Percentiles rank a stretch among this genome's conserved stretches.
phyloP scores from a whole-genome alignment of 2,888 invertebrate species.

The Caenorhabditis sp. region DNA sequence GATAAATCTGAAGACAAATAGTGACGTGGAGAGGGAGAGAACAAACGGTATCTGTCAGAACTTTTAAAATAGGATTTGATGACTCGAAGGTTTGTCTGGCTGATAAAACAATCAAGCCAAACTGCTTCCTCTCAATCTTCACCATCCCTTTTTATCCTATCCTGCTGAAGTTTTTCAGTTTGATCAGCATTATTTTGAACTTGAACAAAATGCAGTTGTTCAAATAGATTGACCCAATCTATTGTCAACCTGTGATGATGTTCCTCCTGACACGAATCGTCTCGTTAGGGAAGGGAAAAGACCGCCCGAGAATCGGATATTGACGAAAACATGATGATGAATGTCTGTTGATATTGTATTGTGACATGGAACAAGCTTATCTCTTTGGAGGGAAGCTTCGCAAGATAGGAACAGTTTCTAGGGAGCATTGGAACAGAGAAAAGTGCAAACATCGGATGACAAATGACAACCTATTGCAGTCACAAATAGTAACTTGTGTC shows the following conservation, averaged over 20 bases:
- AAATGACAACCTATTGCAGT: slow-evolving; percentile 41
- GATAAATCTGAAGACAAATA: slow-evolving; percentile 26
- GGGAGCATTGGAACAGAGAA: slow-evolving; percentile 53
- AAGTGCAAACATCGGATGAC: slow-evolving; percentile 38
- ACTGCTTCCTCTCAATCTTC: neutral
- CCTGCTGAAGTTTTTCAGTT: slow-evolving; percentile 1
- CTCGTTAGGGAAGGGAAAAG: slow-evolving; percentile 18
- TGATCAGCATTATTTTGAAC: slow-evolving; percentile 52
- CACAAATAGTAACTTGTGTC: slow-evolving; percentile 50
- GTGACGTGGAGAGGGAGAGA: slow-evolving; percentile 35
- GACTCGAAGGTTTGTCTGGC: neutral
- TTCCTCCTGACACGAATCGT: slow-evolving; percentile 57
- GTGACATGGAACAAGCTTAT: slow-evolving; percentile 44
- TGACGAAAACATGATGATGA: slow-evolving; percentile 54
- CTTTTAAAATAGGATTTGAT: slow-evolving; percentile 19
- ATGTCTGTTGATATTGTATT: slow-evolving; percentile 38
- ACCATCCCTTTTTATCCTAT: slow-evolving; percentile 27
- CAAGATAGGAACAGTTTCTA: neutral
- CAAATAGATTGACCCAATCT: slow-evolving; percentile 37
- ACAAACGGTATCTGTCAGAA: slow-evolving; percentile 7
- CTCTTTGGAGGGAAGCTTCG: neutral
- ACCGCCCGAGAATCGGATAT: slow-evolving; percentile 8
- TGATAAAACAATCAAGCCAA: slow-evolving; percentile 4
- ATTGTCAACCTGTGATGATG: slow-evolving; percentile 47
- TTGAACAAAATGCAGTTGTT: slow-evolving; percentile 20